A percentile compares a stretch with the other conserved stretches of the same genome.
Conservation (phyloP, 1,140 invertebrate genomes). For the Polypedilum pembai region DNA sequence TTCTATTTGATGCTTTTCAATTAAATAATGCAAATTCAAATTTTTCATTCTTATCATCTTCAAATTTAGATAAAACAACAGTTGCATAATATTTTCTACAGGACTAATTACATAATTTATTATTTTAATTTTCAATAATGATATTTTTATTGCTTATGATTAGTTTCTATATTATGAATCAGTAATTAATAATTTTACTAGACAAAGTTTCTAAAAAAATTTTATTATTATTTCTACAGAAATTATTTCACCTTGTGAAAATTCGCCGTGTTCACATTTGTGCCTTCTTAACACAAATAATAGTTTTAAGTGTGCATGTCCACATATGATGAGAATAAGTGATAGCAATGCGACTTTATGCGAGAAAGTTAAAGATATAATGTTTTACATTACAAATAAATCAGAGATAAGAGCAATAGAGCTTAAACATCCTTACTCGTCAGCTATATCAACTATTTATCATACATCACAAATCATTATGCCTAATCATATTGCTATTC, state of each 20-base stretch:
- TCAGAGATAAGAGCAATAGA: slow-evolving; percentile 75
- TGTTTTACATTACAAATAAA: slow-evolving; percentile 63
- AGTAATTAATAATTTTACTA: no score
- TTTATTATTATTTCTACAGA: no score
- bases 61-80: no score
- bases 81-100: no score
- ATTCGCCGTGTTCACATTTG: slow-evolving; percentile 72
- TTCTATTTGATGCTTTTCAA: no score
- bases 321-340: slow-evolving; percentile 66
- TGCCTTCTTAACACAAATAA: slow-evolving; percentile 59
- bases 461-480: slow-evolving; percentile 39
- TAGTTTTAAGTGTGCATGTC: slow-evolving; percentile 63
- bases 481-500: slow-evolving; percentile 68
- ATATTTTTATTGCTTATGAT: no score
- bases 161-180: no score
- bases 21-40: no score
- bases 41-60: no score
- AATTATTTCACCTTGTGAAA: slow-evolving; percentile 52
- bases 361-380: slow-evolving; percentile 63
- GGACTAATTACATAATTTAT: no score
- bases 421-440: slow-evolving; percentile 40
- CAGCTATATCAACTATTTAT: not conserved
- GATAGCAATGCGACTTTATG: slow-evolving; percentile 56
- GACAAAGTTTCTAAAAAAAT: no score
- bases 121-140: no score